Evolutionary conservation across 2,797 vertebrate species (phyloP).

Genomic region (Glossophaga mutica): DNA sequence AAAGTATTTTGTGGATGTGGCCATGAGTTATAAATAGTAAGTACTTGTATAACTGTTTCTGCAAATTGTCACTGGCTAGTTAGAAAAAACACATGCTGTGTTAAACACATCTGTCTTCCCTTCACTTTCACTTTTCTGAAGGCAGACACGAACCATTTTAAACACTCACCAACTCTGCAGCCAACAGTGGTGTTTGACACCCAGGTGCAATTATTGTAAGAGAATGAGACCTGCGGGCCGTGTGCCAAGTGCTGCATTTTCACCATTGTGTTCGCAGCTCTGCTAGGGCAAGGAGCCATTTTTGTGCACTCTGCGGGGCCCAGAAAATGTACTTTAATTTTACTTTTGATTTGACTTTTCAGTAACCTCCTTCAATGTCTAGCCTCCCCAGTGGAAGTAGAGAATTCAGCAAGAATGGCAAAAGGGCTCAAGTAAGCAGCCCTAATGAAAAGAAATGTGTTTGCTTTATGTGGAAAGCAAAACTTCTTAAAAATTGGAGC

Average conservation of each 20-base stretch:
- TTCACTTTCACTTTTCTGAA: slow-evolving; percentile 61
- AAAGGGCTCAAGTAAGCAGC: background rate
- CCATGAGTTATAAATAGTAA: slow-evolving; percentile 98
- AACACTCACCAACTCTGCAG: slow-evolving; percentile 39
- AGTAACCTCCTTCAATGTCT: background rate
- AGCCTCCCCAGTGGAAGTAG: background rate
- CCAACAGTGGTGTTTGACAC: slow-evolving; percentile 58
- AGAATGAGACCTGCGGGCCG: background rate
- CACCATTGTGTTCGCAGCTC: background rate
- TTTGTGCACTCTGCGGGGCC: background rate
- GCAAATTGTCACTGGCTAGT: slow-evolving; percentile 48
- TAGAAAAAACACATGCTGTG: slow-evolving; percentile 61
- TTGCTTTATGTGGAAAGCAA: background rate
- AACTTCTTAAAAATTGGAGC: background rate
- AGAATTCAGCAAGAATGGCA: background rate
- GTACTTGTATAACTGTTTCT: slow-evolving; percentile 79
- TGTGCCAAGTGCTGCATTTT: slow-evolving; percentile 3
- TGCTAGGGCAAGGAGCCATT: slow-evolving; percentile 37
- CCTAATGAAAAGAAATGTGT: background rate
- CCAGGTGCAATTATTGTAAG: slow-evolving; percentile 19
- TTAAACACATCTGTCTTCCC: slow-evolving; percentile 58
- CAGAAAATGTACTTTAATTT: background rate
- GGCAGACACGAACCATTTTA: slow-evolving; percentile 53
- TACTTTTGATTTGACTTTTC: slow-evolving; percentile 14
- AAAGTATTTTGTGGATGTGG: slow-evolving; percentile 98